Conservation (phyloP, 2,797 vertebrate species). For the Anableps anableps region DNA sequence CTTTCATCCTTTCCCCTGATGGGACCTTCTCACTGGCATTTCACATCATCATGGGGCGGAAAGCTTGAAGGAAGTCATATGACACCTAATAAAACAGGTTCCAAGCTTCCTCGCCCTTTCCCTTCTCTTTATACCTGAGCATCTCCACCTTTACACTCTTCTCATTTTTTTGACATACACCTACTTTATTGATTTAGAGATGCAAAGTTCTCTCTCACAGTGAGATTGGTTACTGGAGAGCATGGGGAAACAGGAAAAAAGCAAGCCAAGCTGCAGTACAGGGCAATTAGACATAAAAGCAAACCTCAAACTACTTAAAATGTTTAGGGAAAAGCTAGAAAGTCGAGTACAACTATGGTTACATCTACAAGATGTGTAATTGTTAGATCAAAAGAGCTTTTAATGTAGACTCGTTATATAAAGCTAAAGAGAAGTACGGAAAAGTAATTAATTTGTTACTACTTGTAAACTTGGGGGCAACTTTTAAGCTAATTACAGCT, state of each 20-base stretch:
- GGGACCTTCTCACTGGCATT: conserved; percentile 41
- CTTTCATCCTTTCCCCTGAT: conserved; percentile 26
- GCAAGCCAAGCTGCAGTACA: conserved; percentile 4
- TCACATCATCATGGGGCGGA: conserved; percentile 58
- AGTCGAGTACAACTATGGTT: neutral
- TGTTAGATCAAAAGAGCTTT: neutral
- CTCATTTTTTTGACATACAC: conserved; percentile 52
- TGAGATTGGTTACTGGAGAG: conserved; percentile 9
- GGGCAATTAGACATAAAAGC: conserved; percentile 44
- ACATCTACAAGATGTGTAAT: conserved; percentile 22
- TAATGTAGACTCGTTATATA: conserved; percentile 3
- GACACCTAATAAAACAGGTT: conserved; percentile 43
- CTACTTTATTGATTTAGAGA: conserved; percentile 46
- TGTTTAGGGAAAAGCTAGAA: conserved; percentile 34
- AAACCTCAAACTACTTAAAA: conserved; percentile 43
- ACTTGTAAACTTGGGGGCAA: conserved; percentile 60
- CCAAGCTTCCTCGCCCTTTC: conserved; percentile 23
- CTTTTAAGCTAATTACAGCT: conserved; percentile 58
- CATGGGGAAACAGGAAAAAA: neutral
- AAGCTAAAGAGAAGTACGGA: conserved; percentile 44
- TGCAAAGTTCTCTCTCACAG: conserved; percentile 27
- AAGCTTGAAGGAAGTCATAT: conserved; percentile 45
- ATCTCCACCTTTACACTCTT: conserved; percentile 14
- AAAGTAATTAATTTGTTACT: conserved; percentile 65
- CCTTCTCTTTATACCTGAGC: conserved; percentile 4